phyloP scores from a whole-genome alignment of 1,140 invertebrate genomes.

The Bilobella aurantiaca region DNA sequence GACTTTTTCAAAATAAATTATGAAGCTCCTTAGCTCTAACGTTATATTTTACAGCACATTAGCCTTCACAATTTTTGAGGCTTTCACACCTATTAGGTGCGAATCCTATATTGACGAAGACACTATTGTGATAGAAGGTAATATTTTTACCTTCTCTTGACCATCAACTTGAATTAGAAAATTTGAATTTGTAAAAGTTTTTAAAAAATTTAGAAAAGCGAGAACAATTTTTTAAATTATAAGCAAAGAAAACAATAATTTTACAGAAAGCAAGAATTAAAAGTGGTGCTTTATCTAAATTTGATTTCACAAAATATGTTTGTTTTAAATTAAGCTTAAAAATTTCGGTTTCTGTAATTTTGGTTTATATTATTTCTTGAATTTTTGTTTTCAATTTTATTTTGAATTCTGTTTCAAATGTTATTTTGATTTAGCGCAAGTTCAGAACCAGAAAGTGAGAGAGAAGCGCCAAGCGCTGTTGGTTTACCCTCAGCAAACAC shows the following conservation, averaged over 20 bases:
- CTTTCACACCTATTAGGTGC: not conserved
- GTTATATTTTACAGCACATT: not conserved
- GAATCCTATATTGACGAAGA: slow-evolving; percentile 7
- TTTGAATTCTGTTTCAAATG: too few species aligned
- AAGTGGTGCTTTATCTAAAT: too few species aligned
- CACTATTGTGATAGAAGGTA: slow-evolving; percentile 7
- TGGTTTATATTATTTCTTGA: not conserved
- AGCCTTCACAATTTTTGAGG: not conserved
- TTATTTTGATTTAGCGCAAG: too few species aligned
- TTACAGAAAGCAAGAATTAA: too few species aligned
- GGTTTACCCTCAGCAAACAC: not conserved
- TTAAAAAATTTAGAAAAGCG: not conserved
- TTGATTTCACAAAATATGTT: not conserved
- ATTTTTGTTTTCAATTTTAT: too few species aligned
- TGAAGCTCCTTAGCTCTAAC: too few species aligned
- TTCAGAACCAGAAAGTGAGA: not conserved
- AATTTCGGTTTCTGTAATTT: not conserved
- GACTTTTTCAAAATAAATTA: too few species aligned
- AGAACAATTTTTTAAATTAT: too few species aligned
- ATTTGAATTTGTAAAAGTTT: not conserved
- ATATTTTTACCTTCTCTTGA: not conserved
- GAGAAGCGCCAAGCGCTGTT: not conserved
- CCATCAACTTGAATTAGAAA: not conserved
- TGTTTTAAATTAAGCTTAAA: not conserved
- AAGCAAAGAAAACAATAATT: too few species aligned